These are phyloP conservation scores for Otis tarda DNA, from an alignment of 2,113 vertebrate species.

Conservation along the genomic window DNA sequence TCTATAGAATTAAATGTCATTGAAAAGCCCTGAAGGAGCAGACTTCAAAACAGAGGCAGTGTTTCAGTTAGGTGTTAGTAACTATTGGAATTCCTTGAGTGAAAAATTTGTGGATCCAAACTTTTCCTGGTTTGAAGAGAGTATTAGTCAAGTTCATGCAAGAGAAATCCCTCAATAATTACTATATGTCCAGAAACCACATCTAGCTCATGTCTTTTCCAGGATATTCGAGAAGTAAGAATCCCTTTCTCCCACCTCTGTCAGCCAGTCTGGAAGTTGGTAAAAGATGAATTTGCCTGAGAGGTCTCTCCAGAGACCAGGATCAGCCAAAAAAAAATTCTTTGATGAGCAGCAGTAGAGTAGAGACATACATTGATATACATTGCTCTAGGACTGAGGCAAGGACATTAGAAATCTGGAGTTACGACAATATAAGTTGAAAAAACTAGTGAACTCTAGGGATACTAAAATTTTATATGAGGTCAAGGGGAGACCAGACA, in stretches of 20 bases:
- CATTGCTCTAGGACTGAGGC: not conserved
- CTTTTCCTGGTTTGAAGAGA: not conserved
- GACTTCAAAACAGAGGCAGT: not conserved
- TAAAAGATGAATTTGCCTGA: not conserved
- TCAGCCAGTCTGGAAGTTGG: not conserved
- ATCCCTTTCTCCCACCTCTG: not conserved
- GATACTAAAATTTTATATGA: not conserved
- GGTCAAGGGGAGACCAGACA: not conserved
- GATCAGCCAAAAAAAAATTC: not conserved
- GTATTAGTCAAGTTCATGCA: not conserved
- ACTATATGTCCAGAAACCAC: not conserved
- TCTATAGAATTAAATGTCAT: not conserved
- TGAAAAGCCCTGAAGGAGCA: not conserved
- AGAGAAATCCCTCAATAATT: not conserved
- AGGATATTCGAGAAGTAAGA: not conserved
- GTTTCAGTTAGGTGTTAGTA: not conserved
- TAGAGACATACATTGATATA: not conserved
- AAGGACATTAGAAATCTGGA: not conserved
- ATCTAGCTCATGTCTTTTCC: not conserved
- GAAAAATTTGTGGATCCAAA: not conserved
- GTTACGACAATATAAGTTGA: not conserved
- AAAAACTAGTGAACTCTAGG: not conserved
- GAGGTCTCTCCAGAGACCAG: not conserved
- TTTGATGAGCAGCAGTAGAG: not conserved
- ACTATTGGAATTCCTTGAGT: not conserved